A percentile compares a stretch with the other conserved stretches of the same genome.
These are phyloP conservation scores for Pseudorhiza aurosa DNA, from an alignment of 30 jellyfish, hydroid and myxozoan species.

Conservation along the genomic window DNA sequence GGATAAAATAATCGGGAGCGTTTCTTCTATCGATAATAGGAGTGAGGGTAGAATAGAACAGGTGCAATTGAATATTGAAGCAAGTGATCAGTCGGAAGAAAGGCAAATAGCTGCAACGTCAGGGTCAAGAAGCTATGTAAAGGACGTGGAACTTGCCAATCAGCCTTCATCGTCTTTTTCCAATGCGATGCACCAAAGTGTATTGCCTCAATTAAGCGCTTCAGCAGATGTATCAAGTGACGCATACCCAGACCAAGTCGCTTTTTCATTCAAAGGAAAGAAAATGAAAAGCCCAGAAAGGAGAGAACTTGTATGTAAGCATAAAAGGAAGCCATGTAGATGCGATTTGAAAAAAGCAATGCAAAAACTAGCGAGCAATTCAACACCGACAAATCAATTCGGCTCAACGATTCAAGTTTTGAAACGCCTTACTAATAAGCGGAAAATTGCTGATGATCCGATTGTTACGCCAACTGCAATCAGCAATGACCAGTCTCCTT, in stretches of 20 bases:
- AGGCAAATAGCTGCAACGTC: too few relatives aligned
- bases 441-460: not conserved
- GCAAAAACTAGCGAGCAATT: not conserved
- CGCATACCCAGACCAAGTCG: too few relatives aligned
- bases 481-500: not conserved
- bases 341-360: conserved; percentile 6
- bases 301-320: conserved; percentile 10
- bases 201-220: too few relatives aligned
- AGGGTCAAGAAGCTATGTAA: too few relatives aligned
- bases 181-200: too few relatives aligned
- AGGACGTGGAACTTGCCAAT: too few relatives aligned
- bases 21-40: not conserved
- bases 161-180: too few relatives aligned
- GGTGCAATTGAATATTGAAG: too few relatives aligned
- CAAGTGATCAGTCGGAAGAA: too few relatives aligned
- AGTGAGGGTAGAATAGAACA: too few relatives aligned
- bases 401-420: not conserved
- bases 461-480: not conserved
- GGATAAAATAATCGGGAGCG: conserved; percentile 20
- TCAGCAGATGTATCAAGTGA: too few relatives aligned
- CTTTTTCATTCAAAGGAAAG: not conserved
- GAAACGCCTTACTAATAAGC: not conserved
- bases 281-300: not conserved
- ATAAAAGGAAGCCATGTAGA: conserved; percentile 48
- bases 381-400: not conserved